These are phyloP conservation scores for Brachyptera putata DNA, from an alignment of 2,888 invertebrate species.

Conservation along the genomic window DNA sequence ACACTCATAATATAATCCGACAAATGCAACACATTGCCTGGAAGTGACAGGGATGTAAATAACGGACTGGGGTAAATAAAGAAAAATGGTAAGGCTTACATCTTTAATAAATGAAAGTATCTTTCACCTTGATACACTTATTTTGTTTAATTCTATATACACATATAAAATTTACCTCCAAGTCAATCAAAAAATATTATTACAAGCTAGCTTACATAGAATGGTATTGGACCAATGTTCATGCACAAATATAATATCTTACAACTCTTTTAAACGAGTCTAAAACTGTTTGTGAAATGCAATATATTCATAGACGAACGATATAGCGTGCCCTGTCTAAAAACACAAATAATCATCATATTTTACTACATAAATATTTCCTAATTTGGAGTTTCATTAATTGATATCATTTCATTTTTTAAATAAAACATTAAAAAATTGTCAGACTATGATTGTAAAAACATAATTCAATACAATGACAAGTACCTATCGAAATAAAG, in stretches of 20 bases:
- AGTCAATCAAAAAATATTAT: slow-evolving; percentile 20
- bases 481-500: too few relatives aligned
- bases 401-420: not conserved
- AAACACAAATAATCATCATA: not conserved
- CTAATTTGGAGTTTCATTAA: not conserved
- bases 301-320: slow-evolving; percentile 1
- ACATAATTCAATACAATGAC: too few relatives aligned
- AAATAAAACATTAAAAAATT: too few relatives aligned
- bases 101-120: not conserved
- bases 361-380: not conserved
- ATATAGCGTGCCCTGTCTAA: slow-evolving; percentile 4
- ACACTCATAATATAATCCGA: too few relatives aligned
- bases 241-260: slow-evolving; percentile 4
- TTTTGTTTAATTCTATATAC: slow-evolving; percentile 17
- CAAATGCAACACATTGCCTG: too few relatives aligned
- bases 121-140: not conserved
- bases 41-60: too few relatives aligned
- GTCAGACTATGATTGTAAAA: too few relatives aligned
- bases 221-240: not conserved
- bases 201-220: slow-evolving; percentile 13
- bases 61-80: too few relatives aligned
- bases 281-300: slow-evolving; percentile 14
- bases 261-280: not conserved
- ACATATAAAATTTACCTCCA: slow-evolving; percentile 21
- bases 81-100: too few relatives aligned